Evolutionary conservation across 2,888 invertebrate genomes (phyloP), one percentile per base, ranked within the genome.

Genomic region (Conus canariensis): DNA sequence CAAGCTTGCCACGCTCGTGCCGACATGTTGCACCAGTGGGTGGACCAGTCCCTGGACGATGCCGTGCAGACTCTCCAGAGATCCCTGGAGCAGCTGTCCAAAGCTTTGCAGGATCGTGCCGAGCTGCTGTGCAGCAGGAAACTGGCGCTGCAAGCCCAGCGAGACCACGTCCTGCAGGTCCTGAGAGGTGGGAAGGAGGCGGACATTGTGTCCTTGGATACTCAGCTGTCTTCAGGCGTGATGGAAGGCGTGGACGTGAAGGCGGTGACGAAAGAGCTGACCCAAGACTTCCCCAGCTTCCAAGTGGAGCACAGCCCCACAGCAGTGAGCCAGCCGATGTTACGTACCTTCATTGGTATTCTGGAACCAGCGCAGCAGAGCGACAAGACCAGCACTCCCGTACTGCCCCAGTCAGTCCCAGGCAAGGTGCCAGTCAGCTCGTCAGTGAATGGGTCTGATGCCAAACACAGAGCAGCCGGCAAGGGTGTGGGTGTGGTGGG

Each of bases 191-290:
- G 70, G 16, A 56, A 22, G n/a, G 58, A 70, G 59, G 74, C 22
- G 25, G 87, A 87, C n/a, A 16, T 74, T 16, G 58, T 87, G 22
- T 87, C 87, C 22, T 64, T 87, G 87, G 87, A 87, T 25, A 25
- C 70, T 56, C 70, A 70, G 70, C 64, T 87, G 74, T 70, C 70
- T n/a, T 56, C 59, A 70, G 45, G 56, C 19, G 7, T 22, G 10
- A 19, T 9, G 22, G 82, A 58, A 19, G 58, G 25, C 56, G 82
- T 22, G 56, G 56, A 19, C 22, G 64, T 56, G 56, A 19, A 56
- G 19, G 25, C 56, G 58, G 8, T 22, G 22, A 16, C 12, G 19
- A 58, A 83, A n/a, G 22, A 83, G 19, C 82, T 83, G 22, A 83
- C 82, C 58, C 4, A 58, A 19, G 82, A 83, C 58, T 0, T 83